Base-by-base conservation (phyloP, 2,797 vertebrate genomes). In the Triplophysa bombifrons region DNA sequence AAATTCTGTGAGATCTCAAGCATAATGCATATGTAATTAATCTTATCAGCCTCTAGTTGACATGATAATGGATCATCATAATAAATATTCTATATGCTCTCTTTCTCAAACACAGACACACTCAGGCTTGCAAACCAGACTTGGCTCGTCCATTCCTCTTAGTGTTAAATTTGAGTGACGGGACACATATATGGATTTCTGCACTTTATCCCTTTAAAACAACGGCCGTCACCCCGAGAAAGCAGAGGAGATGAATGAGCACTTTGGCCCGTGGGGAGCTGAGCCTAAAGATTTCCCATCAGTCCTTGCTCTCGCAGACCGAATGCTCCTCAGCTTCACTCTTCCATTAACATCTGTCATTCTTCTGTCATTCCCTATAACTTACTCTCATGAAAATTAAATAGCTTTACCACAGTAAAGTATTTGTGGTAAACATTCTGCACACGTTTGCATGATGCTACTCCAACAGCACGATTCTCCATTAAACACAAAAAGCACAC, bases 61-160 rank as follows among this genome's bases (percentile, higher is more conserved):
- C 93, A 91, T 88, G 87, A 90, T 90, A 93, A 95, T 94, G 92
- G 88, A 92, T 93, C 93, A 92, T 87, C 91, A 90, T 92, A 93
- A 91, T 88, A 92, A 91, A 93, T 92, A 91, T 87, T 92, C 88
- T 86, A 88, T 92, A 91, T 82, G 89, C 86, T 89, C 89, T 91
- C 81, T 84, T 89, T 91, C 85, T 82, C 41, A 82, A 14, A 7
- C 68, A 71, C 22, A 66, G 50, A 41, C 58, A 50, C 64, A 68
- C 44, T 22, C 53, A 61, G 11, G 22, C 44, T 30, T 4, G 50
- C 13, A 87, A 48, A 83, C 79, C 74, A 85, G 76, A 72, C 63
- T 68, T 76, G 38, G 63, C 56, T 58, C 27, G 66, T 83, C 76
- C 76, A 85, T 86, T 83, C 73, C 77, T 87, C 85, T 83, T 74